Conservation (phyloP, 2,888 invertebrate genomes). For the Nasonia oneida region DNA sequence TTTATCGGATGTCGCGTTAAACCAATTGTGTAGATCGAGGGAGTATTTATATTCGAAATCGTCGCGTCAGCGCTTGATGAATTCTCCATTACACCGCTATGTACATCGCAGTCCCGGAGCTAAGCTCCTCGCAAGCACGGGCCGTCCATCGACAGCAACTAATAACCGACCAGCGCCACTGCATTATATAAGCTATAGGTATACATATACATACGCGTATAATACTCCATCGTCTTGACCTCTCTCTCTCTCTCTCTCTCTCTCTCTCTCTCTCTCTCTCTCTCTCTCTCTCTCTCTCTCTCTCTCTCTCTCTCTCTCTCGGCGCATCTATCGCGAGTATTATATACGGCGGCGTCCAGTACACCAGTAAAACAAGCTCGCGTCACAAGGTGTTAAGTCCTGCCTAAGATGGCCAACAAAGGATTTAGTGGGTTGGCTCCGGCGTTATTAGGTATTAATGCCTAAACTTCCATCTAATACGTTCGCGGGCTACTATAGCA, state of each 20-base stretch:
- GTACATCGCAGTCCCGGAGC: background rate
- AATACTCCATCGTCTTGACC: background rate
- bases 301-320: no score
- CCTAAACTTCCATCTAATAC: slow-evolving; percentile 75
- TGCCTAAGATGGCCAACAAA: slow-evolving; percentile 76
- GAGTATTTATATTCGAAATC: background rate
- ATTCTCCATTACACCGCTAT: background rate
- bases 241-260: no score
- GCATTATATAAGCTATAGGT: background rate
- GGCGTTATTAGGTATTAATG: slow-evolving; percentile 79
- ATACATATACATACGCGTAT: background rate
- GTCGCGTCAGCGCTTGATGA: background rate
- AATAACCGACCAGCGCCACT: slow-evolving; percentile 38
- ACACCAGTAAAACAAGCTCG: slow-evolving; percentile 5
- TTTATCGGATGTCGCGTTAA: slow-evolving; percentile 40
- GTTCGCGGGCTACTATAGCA: slow-evolving; percentile 65
- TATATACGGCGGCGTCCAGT: background rate
- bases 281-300: no score
- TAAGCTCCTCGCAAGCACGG: background rate
- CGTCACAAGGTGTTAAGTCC: slow-evolving; percentile 72
- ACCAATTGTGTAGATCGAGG: background rate
- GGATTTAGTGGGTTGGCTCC: slow-evolving; percentile 71
- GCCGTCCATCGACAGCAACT: slow-evolving; percentile 54
- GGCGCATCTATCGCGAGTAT: background rate
- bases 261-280: no score